Percentiles rank a stretch among this genome's conserved stretches.
Conservation (phyloP, 2,797 vertebrate species). For the Sphaeramia orbicularis region DNA sequence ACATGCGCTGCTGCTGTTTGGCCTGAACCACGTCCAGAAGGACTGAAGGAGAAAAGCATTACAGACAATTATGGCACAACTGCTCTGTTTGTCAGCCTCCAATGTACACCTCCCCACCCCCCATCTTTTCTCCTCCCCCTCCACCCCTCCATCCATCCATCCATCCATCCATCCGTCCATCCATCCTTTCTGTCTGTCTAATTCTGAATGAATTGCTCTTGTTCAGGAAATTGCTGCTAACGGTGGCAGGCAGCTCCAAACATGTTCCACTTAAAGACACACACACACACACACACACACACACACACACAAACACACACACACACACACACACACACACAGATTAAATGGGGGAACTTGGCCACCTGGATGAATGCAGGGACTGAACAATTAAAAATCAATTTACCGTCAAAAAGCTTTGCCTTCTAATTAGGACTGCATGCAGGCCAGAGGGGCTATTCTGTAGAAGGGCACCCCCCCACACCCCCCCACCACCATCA, state of each 20-base stretch:
- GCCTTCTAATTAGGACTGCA: slow-evolving; percentile 82
- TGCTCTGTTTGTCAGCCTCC: slow-evolving; percentile 83
- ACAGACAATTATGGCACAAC: slow-evolving; percentile 92
- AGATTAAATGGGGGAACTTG: slow-evolving; percentile 75
- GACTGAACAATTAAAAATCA: slow-evolving; percentile 86
- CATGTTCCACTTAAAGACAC: slow-evolving; percentile 59
- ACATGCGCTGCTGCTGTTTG: slow-evolving; percentile 92
- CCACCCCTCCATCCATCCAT: background rate
- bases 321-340: slow-evolving; percentile 53
- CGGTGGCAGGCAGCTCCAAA: slow-evolving; percentile 60
- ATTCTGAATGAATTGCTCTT: slow-evolving; percentile 85
- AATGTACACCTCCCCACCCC: background rate
- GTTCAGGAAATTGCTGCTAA: slow-evolving; percentile 76
- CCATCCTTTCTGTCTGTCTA: slow-evolving; percentile 55
- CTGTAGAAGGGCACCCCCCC: slow-evolving; percentile 58
- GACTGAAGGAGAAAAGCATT: slow-evolving; percentile 93
- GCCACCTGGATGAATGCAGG: slow-evolving; percentile 84
- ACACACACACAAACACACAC: too few relatives aligned
- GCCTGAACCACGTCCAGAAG: slow-evolving; percentile 56
- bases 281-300: too few relatives aligned
- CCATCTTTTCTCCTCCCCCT: background rate
- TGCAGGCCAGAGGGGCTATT: slow-evolving; percentile 71
- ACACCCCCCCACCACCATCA: slow-evolving; percentile 44
- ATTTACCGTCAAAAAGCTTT: slow-evolving; percentile 84
- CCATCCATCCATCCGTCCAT: background rate